Base-by-base conservation (phyloP, 2,113 vertebrate species). In the Tachysurus fulvidraco region DNA sequence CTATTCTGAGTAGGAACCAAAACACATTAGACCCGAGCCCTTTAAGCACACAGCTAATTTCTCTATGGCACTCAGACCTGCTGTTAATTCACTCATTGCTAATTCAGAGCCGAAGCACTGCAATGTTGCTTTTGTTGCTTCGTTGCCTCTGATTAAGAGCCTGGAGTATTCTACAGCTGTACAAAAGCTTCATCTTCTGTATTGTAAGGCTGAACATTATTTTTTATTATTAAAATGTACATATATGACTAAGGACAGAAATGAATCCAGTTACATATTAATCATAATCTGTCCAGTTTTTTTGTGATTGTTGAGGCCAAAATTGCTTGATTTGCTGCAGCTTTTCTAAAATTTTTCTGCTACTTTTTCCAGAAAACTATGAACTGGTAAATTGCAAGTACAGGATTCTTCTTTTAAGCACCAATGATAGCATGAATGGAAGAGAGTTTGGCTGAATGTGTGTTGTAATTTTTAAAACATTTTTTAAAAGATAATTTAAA, bases 1-100 rank as follows among this genome's bases (percentile, higher is more conserved):
- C 23, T 81, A 65, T 73, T 84, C 36, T 87, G 85, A 81, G 86
- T 65, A 81, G 62, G 69, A 84, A 78, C 54, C 84, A 79, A 85
- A 78, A 50, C 83, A 83, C 83, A 85, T 87, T 57, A 88, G 55
- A 86, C 65, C 13, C 19, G 55, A 23, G 74, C 67, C 80, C 86
- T 89, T 88, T 84, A 88, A 88, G 88, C 83, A 78, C 76, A 62
- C 67, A 81, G 81, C 60, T 89, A 89, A 89, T 89, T 81, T 87
- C 17, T 19, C 80, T 83, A 82, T 41, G n/a, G 81, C 64, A 21
- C 83, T 77, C 83, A 83, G 79, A 88, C 46, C 83, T 84, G 86
- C 71, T 89, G 87, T 80, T 85, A 86, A 86, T 89, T 88, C 86
- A 81, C 64, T 86, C 86, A 83, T 88, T 87, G 77, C 52, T 67